These are phyloP conservation scores for Ferdinandea cuprea DNA, from an alignment of 2,888 invertebrate genomes.

Conservation along the genomic window DNA sequence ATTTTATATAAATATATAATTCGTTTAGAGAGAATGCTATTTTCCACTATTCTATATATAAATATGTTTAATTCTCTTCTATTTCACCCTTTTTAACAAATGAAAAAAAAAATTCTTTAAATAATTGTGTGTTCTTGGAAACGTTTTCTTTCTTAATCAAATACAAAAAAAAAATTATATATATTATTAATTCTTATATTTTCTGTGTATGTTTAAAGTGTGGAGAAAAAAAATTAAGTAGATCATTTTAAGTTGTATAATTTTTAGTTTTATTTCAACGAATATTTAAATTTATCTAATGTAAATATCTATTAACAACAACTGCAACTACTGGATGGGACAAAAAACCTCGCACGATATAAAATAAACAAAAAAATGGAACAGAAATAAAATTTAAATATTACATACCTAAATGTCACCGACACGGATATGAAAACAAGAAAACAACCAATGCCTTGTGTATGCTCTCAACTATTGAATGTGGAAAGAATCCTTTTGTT, in stretches of 20 bases:
- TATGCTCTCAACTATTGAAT: slow-evolving; percentile 63
- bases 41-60: slow-evolving; percentile 74
- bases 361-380: slow-evolving; percentile 12
- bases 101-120: slow-evolving; percentile 54
- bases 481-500: slow-evolving; percentile 57
- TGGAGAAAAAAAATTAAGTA: slow-evolving; percentile 63
- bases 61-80: slow-evolving; percentile 73
- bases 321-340: slow-evolving; percentile 70
- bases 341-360: slow-evolving; percentile 60
- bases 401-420: no score
- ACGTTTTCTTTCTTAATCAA: slow-evolving; percentile 67
- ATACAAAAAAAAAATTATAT: slow-evolving; percentile 42
- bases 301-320: slow-evolving; percentile 59
- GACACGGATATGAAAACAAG: slow-evolving; percentile 44
- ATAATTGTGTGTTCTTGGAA: slow-evolving; percentile 74
- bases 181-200: slow-evolving; percentile 56
- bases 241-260: slow-evolving; percentile 53
- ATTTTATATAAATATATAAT: slow-evolving; percentile 59
- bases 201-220: slow-evolving; percentile 73
- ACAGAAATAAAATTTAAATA: slow-evolving; percentile 19
- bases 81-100: slow-evolving; percentile 68
- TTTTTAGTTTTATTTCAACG: slow-evolving; percentile 5
- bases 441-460: slow-evolving; percentile 8
- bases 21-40: slow-evolving; percentile 73
- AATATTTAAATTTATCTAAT: slow-evolving; percentile 50